Evolutionary conservation across 1,140 invertebrate genomes (phyloP), one percentile per base, ranked within the genome.

Genomic region (Panagrolaimus sp.): DNA sequence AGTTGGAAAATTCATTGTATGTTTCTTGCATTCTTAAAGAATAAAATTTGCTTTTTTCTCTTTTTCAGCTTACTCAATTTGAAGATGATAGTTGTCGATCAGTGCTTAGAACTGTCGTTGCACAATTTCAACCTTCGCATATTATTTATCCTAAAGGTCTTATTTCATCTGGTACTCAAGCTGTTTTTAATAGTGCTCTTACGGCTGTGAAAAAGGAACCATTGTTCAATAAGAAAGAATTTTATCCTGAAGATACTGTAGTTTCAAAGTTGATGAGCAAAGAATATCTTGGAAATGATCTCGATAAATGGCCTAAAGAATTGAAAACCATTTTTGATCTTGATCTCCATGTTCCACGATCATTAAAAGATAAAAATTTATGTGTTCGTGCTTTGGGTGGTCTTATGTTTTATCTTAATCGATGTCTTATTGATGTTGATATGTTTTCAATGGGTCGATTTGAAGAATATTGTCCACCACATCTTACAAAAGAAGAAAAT

Each of bases 31-130:
- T 31, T 38, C n/a, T n/a, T n/a, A n/a, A n/a, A n/a, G n/a, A n/a
- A n/a, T n/a, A n/a, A n/a, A n/a, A n/a, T n/a, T 48, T n/a, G 14
- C 79, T 57, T 48, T 38, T 46, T 48, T n/a, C 42, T 69, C 1
- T 7, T 66, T 73, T 74, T 14, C 71, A 87, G 85, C 63, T 98
- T 53, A 90, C 91, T 0, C 91, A 97, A 84, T 98, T 98, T 83
- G 83, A 86, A 62, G 96, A 98, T 84, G 94, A 98, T 83, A 88
- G 89, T 51, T 89, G 92, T 82, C 89, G 88, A 61, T 96, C 94
- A 0, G 86, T 91, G 53, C 83, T 98, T 7, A 85, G 95, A 45
- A 95, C 93, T 0, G 84, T 96, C 7, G 83, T 97, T 48, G 91
- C 94, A 5, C 51, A 57, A 9, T 74, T 74, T 2, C 16, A 69